A percentile compares a stretch with the other conserved stretches of the same genome.
phyloP scores from a whole-genome alignment of 1,140 invertebrate species.

The Chrysoperla carnea region DNA sequence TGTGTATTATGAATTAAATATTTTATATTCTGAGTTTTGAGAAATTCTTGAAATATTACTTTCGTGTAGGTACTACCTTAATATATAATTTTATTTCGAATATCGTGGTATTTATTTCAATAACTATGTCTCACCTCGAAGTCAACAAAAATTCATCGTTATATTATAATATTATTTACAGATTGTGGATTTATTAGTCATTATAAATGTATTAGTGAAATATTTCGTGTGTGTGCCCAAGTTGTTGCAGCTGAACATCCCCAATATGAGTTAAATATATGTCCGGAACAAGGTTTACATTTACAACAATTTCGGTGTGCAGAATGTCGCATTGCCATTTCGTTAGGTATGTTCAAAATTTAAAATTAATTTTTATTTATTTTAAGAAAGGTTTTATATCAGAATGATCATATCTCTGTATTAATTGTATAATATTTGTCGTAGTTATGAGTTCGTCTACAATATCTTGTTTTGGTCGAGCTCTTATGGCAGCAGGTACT shows the following conservation, averaged over 20 bases:
- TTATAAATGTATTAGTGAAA: conserved; percentile 54
- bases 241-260: conserved; percentile 56
- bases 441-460: neutral
- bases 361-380: neutral
- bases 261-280: conserved; percentile 56
- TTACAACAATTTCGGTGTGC: conserved; percentile 61
- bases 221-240: conserved; percentile 58
- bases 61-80: too few relatives aligned
- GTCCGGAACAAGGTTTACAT: conserved; percentile 62
- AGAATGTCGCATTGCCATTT: conserved; percentile 55
- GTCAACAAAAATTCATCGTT: too few relatives aligned
- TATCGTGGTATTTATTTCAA: too few relatives aligned
- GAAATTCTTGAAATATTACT: too few relatives aligned
- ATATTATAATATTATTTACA: too few relatives aligned
- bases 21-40: too few relatives aligned
- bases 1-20: too few relatives aligned
- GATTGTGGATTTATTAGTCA: conserved; percentile 55
- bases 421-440: neutral
- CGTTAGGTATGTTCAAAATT: conserved; percentile 43
- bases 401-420: neutral
- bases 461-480: conserved; percentile 9
- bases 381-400: conserved; percentile 1
- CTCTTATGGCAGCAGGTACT: conserved; percentile 3
- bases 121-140: too few relatives aligned
- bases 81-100: too few relatives aligned